A percentile compares a stretch with the other conserved stretches of the same genome.
These are phyloP conservation scores for Vipera ursinii DNA, from an alignment of 2,797 vertebrate genomes.

Conservation along the genomic window DNA sequence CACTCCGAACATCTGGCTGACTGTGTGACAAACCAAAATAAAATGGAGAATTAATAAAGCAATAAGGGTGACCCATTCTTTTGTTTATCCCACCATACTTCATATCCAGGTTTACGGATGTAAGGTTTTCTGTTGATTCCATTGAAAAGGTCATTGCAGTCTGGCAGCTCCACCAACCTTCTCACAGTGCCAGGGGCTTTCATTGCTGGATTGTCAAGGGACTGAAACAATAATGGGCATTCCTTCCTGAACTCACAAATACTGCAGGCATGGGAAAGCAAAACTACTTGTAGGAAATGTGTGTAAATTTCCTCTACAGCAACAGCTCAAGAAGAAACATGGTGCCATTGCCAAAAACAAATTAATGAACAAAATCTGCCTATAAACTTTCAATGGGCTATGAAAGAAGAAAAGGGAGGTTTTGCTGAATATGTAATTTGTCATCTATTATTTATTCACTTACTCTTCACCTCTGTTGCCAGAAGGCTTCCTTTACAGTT, in stretches of 20 bases:
- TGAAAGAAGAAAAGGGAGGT: neutral
- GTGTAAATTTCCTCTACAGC: neutral
- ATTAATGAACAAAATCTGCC: slow-evolving; percentile 8
- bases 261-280: neutral
- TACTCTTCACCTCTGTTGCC: slow-evolving; percentile 16
- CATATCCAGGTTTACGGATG: neutral
- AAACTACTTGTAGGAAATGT: neutral
- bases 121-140: neutral
- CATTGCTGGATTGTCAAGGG: slow-evolving; percentile 1
- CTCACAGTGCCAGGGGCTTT: neutral
- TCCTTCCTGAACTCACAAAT: slow-evolving; percentile 1
- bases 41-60: neutral
- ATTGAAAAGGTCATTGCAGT: neutral
- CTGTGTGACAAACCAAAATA: neutral
- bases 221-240: neutral
- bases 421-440: slow-evolving; percentile 14
- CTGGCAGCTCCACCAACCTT: neutral
- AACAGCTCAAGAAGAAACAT: neutral
- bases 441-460: slow-evolving; percentile 24
- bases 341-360: neutral
- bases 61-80: neutral
- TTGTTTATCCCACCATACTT: neutral
- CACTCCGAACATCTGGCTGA: neutral
- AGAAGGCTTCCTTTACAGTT: slow-evolving; percentile 20
- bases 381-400: neutral